Evolutionary conservation across 2,888 invertebrate species (phyloP).

Genomic region (Drosophila mercatorum): DNA sequence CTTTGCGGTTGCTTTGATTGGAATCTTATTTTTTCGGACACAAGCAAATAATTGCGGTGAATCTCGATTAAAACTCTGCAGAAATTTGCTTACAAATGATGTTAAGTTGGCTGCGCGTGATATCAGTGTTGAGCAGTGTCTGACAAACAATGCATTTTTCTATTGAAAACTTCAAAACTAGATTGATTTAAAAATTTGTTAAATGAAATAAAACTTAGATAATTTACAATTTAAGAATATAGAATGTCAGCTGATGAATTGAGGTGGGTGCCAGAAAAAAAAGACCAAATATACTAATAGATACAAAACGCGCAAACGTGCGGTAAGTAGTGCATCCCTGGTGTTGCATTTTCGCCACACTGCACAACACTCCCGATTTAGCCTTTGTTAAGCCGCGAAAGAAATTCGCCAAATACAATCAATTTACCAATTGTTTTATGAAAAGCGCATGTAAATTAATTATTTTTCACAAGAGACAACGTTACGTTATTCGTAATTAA

Average conservation of each 20-base stretch:
- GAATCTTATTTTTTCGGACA: slow-evolving; percentile 22
- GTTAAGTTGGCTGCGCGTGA: slow-evolving; percentile 72
- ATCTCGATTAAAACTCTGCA: slow-evolving; percentile 50
- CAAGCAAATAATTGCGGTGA: slow-evolving; percentile 57
- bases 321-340: slow-evolving; percentile 47
- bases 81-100: slow-evolving; percentile 81
- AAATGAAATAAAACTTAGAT: neutral
- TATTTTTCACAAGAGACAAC: slow-evolving; percentile 6
- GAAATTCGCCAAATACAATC: slow-evolving; percentile 20
- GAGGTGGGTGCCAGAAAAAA: neutral
- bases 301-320: neutral
- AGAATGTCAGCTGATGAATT: slow-evolving; percentile 3
- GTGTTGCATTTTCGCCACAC: slow-evolving; percentile 11
- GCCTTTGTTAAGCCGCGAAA: slow-evolving; percentile 57
- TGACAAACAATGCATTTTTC: slow-evolving; percentile 13
- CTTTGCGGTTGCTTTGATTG: slow-evolving; percentile 10
- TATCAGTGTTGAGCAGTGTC: slow-evolving; percentile 48
- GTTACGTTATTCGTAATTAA: slow-evolving; percentile 22
- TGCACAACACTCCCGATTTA: slow-evolving; percentile 11
- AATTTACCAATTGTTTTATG: slow-evolving; percentile 17
- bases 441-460: slow-evolving; percentile 18
- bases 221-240: neutral
- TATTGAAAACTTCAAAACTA: slow-evolving; percentile 16
- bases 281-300: neutral
- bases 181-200: neutral